Percentiles rank a stretch among this genome's conserved stretches.
phyloP scores from a whole-genome alignment of 2,113 vertebrate species.

The Drymodes brunneopygia region DNA sequence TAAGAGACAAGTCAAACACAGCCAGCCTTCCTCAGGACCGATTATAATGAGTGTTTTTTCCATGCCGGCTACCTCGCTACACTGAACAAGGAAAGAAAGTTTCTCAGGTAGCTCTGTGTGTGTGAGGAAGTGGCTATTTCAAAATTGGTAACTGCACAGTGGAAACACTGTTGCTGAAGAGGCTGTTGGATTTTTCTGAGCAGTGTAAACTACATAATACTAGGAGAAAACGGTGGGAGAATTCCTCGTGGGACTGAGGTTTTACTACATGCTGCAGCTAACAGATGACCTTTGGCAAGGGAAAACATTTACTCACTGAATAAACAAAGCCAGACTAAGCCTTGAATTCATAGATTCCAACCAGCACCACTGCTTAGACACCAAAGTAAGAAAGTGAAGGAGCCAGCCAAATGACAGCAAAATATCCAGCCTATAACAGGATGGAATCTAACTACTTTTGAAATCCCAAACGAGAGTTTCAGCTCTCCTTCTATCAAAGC shows the following conservation, averaged over 20 bases:
- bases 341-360: neutral
- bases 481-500: neutral
- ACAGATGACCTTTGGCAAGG: slow-evolving; percentile 23
- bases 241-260: neutral
- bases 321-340: slow-evolving; percentile 28
- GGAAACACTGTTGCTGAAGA: neutral
- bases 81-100: neutral
- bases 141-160: neutral
- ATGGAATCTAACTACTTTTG: neutral
- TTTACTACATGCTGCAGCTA: neutral
- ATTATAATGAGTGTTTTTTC: neutral
- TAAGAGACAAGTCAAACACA: neutral
- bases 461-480: neutral
- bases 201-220: neutral
- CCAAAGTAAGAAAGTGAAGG: neutral
- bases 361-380: neutral
- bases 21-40: neutral
- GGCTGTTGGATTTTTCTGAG: neutral
- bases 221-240: neutral
- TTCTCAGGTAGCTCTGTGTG: neutral
- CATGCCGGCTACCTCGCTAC: neutral
- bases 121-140: too few relatives aligned
- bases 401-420: neutral
- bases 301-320: slow-evolving; percentile 34
- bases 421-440: neutral